phyloP scores from a whole-genome alignment of 2,888 invertebrate genomes.

The Drosophila prolongata region DNA sequence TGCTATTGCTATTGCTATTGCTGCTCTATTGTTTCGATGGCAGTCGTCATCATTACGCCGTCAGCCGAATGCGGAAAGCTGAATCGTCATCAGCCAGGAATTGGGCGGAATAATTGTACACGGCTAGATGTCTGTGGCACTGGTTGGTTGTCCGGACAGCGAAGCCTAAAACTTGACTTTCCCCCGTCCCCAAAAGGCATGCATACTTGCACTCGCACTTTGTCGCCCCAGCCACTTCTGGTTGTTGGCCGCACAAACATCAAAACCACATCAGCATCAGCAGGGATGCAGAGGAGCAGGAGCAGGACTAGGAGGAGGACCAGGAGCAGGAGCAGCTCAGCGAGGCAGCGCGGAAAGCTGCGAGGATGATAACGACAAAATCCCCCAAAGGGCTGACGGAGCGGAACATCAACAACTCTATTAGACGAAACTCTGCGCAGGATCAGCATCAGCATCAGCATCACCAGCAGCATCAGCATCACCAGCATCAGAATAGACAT shows the following conservation, averaged over 20 bases:
- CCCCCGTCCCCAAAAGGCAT: slow-evolving; percentile 45
- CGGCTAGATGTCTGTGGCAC: slow-evolving; percentile 33
- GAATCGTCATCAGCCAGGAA: slow-evolving; percentile 58
- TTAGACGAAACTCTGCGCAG: slow-evolving; percentile 61
- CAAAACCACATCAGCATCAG: slow-evolving; percentile 77
- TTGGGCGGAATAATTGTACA: slow-evolving; percentile 42
- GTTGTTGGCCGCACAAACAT: slow-evolving; percentile 59
- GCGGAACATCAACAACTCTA: slow-evolving; percentile 78
- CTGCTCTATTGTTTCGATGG: slow-evolving; percentile 55
- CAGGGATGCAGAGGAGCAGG: slow-evolving; percentile 17
- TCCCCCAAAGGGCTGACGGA: slow-evolving; percentile 73
- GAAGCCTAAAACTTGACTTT: slow-evolving; percentile 49
- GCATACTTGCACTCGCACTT: slow-evolving; percentile 37
- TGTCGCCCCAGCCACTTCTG: slow-evolving; percentile 27
- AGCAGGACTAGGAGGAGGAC: slow-evolving; percentile 4
- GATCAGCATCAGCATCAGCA: slow-evolving; percentile 33
- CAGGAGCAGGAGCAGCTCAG: slow-evolving; percentile 20
- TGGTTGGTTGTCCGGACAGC: background rate
- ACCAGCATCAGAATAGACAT: slow-evolving; percentile 15
- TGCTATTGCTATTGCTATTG: slow-evolving; percentile 21
- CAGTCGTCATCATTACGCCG: slow-evolving; percentile 69
- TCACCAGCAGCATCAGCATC: slow-evolving; percentile 12
- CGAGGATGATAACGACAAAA: slow-evolving; percentile 56
- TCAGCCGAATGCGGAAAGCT: slow-evolving; percentile 53
- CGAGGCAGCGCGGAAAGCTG: slow-evolving; percentile 31